Evolutionary conservation across 2,113 vertebrate genomes (phyloP), one percentile per base, ranked within the genome.

Genomic region (Chaetura pelagica): DNA sequence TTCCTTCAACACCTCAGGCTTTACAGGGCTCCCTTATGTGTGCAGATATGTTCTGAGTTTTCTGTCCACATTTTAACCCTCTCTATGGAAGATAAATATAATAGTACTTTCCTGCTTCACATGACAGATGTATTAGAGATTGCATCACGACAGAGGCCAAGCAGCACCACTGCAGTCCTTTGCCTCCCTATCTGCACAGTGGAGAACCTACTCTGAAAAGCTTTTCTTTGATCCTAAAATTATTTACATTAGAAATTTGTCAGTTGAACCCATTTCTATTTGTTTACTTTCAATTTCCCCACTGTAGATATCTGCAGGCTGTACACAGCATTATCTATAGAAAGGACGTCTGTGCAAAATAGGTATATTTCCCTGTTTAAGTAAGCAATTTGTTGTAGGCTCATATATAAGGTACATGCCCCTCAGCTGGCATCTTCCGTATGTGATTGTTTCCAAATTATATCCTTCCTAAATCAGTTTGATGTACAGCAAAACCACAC

Each of bases 1-100:
- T 82, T 87, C 68, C 59, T 80, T 63, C 77, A 78, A 40, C 13
- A 10, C 48, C 35, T 57, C 80, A 48, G 27, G 38, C 80, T 64
- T 68, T 54, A 32, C 5, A 58, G 62, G 40, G 35, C 10, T 80
- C 59, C 42, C 12, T 66, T 55, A n/a, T 1, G 9, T 57, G 7
- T 35, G 40, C 38, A 62, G 51, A 14, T 5, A n/a, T 35, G 67
- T 58, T 21, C 24, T 0, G 0, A 38, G 6, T 16, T 54, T 74
- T 88, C 87, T 91, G 66, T 44, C 49, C 30, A 4, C 3, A 8
- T 24, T 46, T 73, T 38, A 69, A 24, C 17, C 93, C 18, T 68
- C 15, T 40, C 48, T 79, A n/a, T 66, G 40, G 69, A 87, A 82
- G 82, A 68, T 38, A 51, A 78, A 61, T 40, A 11, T 27, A 54